Conservation (phyloP, 1,140 invertebrate species). For the Psilanteris sp. region DNA sequence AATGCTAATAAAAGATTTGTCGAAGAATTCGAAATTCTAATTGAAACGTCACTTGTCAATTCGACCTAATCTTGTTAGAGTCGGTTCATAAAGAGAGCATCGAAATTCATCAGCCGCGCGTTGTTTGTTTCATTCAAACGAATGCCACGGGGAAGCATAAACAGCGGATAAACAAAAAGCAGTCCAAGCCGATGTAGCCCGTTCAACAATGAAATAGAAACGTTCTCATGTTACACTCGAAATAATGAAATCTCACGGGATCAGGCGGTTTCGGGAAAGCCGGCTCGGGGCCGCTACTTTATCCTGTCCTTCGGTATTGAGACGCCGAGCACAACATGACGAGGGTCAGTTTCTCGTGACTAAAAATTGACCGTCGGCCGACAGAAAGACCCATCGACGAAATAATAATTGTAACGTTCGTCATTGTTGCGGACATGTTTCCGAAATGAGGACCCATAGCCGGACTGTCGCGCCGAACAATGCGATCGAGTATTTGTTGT, state of each 20-base stretch:
- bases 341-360: conserved; percentile 71
- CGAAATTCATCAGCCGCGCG: background rate
- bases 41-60: conserved; percentile 22
- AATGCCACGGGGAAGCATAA: conserved; percentile 1
- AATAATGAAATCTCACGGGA: conserved; percentile 37
- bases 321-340: conserved; percentile 75
- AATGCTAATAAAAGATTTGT: no score
- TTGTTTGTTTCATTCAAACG: conserved; percentile 4
- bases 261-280: conserved; percentile 18
- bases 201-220: conserved; percentile 32
- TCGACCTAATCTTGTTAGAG: conserved; percentile 30
- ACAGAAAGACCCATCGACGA: conserved; percentile 60
- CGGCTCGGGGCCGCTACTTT: conserved; percentile 12
- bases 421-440: conserved; percentile 80
- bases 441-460: conserved; percentile 74
- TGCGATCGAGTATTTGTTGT: conserved; percentile 78
- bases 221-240: conserved; percentile 47
- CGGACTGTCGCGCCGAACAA: conserved; percentile 72
- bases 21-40: no score
- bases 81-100: background rate
- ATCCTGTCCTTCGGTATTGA: conserved; percentile 67
- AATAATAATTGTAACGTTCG: conserved; percentile 78
- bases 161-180: conserved; percentile 34
- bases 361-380: conserved; percentile 72
- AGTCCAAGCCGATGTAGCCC: background rate